Evolutionary conservation across 2,113 vertebrate genomes (phyloP).

Genomic region (Rhinogobius similis): DNA sequence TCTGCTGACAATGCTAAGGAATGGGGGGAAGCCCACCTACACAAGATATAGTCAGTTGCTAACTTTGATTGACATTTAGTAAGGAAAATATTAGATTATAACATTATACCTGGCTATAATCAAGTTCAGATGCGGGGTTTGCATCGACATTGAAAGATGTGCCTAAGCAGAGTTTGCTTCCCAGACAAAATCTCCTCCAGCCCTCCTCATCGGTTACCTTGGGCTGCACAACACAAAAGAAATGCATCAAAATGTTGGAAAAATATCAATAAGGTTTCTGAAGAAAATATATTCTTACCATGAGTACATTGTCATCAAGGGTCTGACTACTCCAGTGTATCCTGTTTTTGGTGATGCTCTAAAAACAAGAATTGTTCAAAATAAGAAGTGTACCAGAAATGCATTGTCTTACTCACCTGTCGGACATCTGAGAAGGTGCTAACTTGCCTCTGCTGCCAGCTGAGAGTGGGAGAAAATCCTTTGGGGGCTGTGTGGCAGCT

Average conservation of each 20-base stretch:
- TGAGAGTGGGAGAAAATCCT: constrained; percentile 88
- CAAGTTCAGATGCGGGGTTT: constrained; percentile 78
- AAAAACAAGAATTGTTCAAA: constrained; percentile 44
- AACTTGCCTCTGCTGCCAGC: constrained; percentile 93
- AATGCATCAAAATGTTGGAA: neutral
- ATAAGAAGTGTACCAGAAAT: neutral
- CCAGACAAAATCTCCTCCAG: constrained; percentile 95
- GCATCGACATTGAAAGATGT: constrained; percentile 48
- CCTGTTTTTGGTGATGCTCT: constrained; percentile 90
- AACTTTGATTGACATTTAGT: neutral
- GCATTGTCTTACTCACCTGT: constrained; percentile 49
- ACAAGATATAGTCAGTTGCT: constrained; percentile 4
- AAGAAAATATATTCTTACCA: constrained; percentile 78
- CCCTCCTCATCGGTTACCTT: constrained; percentile 88
- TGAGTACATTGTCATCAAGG: constrained; percentile 90
- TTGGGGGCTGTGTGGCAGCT: constrained; percentile 88
- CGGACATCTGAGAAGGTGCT: constrained; percentile 82
- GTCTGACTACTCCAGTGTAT: constrained; percentile 87
- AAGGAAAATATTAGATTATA: neutral
- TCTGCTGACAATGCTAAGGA: constrained; percentile 94
- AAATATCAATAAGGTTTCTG: neutral
- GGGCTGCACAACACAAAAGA: constrained; percentile 75
- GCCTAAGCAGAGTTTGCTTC: constrained; percentile 81
- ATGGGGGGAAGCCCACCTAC: constrained; percentile 94
- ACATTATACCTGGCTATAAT: constrained; percentile 85